Percentiles rank a stretch among this genome's conserved stretches.
phyloP scores from a whole-genome alignment of 2,113 vertebrate genomes.

The Solea solea region DNA sequence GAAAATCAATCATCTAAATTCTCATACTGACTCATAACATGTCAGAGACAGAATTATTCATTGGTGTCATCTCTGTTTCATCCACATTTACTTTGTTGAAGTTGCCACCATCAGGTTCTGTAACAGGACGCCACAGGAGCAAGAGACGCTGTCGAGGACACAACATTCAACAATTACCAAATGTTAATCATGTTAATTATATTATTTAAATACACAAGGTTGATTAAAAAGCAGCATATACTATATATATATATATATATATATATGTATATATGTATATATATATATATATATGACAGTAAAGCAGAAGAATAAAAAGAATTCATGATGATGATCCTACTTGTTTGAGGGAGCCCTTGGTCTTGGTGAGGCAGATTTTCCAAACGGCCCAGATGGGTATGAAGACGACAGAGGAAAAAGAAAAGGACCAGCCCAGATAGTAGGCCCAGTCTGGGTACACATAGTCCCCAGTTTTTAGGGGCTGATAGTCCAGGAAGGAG shows the following conservation, averaged over 20 bases:
- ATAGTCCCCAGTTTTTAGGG: conserved; percentile 50
- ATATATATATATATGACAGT: too few species aligned
- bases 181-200: background rate
- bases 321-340: conserved; percentile 17
- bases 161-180: background rate
- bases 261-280: too few species aligned
- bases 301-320: too few species aligned
- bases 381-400: conserved; percentile 51
- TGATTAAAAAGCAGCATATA: too few species aligned
- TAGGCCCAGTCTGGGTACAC: conserved; percentile 66
- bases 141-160: conserved; percentile 23
- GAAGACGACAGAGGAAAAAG: conserved; percentile 52
- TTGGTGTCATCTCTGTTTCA: conserved; percentile 1
- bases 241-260: too few species aligned
- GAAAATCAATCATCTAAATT: too few species aligned
- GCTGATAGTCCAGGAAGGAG: conserved; percentile 54
- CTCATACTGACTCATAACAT: background rate
- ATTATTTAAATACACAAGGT: too few species aligned
- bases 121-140: conserved; percentile 16
- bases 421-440: conserved; percentile 61
- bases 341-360: conserved; percentile 46
- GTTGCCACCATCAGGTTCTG: background rate
- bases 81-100: background rate
- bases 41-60: background rate
- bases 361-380: conserved; percentile 34